Evolutionary conservation across 23 tunicate genomes (phyloP).

Genomic region (Halocynthia roretzi): DNA sequence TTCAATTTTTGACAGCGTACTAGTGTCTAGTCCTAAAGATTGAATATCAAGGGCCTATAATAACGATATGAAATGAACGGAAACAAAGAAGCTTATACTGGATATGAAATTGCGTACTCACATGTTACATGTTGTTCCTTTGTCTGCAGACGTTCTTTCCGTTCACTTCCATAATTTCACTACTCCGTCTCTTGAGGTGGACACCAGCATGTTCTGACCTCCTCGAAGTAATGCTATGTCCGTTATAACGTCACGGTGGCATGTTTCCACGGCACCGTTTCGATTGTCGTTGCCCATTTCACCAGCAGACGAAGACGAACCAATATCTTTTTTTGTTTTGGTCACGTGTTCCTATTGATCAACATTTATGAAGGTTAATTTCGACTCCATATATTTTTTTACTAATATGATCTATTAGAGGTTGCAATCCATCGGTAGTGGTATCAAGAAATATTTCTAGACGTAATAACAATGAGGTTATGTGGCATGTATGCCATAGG

Average conservation of each 20-base stretch:
- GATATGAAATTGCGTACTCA: no score
- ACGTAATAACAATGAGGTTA: neutral
- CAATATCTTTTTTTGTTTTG: slow-evolving; percentile 26
- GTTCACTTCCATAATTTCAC: slow-evolving; percentile 89
- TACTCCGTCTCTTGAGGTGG: slow-evolving; percentile 73
- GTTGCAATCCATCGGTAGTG: neutral
- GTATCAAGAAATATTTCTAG: neutral
- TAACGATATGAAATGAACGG: no score
- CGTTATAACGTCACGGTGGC: slow-evolving; percentile 75
- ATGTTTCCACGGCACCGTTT: slow-evolving; percentile 16
- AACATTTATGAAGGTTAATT: neutral
- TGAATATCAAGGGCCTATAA: no score
- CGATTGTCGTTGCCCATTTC: slow-evolving; percentile 17
- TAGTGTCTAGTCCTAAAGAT: no score
- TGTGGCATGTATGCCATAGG: neutral
- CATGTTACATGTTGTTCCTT: no score
- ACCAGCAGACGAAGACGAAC: neutral
- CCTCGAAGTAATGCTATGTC: slow-evolving; percentile 60
- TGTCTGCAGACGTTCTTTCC: no score
- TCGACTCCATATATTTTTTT: neutral
- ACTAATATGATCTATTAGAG: neutral
- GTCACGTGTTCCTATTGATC: slow-evolving; percentile 38
- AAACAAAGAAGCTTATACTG: no score
- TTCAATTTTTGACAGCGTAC: no score
- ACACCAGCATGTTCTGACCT: slow-evolving; percentile 51